phyloP scores from a whole-genome alignment of 1,140 invertebrate species.

The Drosophila bocqueti region DNA sequence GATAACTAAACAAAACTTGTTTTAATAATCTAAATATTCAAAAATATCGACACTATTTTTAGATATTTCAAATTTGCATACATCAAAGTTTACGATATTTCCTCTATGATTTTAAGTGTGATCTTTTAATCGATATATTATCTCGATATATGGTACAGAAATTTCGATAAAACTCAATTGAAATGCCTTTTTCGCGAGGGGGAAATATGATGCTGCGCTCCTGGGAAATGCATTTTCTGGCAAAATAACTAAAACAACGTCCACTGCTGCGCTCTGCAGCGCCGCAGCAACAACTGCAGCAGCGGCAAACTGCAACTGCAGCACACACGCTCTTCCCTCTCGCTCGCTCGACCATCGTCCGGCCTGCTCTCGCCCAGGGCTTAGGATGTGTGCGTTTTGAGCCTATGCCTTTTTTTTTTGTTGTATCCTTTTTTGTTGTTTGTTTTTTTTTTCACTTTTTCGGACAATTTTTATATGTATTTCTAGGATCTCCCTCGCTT shows the following conservation, averaged over 20 bases:
- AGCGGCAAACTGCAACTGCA: conserved; percentile 19
- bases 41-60: too few relatives aligned
- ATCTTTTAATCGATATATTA: too few relatives aligned
- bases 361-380: conserved; percentile 49
- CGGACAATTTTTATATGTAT: conserved; percentile 72
- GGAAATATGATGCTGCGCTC: conserved; percentile 37
- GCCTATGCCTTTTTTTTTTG: conserved; percentile 29
- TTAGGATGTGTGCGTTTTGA: conserved; percentile 62
- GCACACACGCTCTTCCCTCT: conserved; percentile 31
- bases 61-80: too few relatives aligned
- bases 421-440: conserved; percentile 14
- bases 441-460: conserved; percentile 51
- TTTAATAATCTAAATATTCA: not conserved
- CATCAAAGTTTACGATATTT: too few relatives aligned
- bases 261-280: conserved; percentile 20
- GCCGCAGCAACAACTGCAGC: conserved; percentile 15
- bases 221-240: conserved; percentile 74
- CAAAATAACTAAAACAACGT: conserved; percentile 71
- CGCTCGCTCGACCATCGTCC: conserved; percentile 31
- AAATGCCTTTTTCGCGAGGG: not conserved
- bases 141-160: too few relatives aligned
- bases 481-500: conserved; percentile 45
- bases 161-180: not conserved
- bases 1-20: too few relatives aligned
- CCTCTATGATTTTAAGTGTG: too few relatives aligned